These are phyloP conservation scores for Enteromius thamalakanensis DNA, from an alignment of 2,797 vertebrate species.

Conservation along the genomic window DNA sequence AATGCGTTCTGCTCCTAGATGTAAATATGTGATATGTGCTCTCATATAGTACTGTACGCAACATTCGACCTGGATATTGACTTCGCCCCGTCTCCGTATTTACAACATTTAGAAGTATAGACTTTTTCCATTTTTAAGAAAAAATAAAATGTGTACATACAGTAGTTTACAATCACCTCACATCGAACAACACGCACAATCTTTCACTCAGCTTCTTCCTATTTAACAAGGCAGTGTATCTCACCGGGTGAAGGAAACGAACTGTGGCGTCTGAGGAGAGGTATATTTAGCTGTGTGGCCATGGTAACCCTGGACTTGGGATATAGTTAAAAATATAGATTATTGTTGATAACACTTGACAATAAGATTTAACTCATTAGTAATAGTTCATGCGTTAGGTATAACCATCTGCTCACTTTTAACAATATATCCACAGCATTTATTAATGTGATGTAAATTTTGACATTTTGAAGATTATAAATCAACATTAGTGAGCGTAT, in stretches of 20 bases:
- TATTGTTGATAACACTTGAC: conserved; percentile 23
- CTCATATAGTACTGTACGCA: not conserved
- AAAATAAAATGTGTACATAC: conserved; percentile 77
- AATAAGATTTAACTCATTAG: not conserved
- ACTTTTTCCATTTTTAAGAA: conserved; percentile 69
- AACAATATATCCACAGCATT: not conserved
- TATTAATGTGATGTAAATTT: conserved; percentile 1
- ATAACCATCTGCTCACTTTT: not conserved
- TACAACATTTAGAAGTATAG: conserved; percentile 79
- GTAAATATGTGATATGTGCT: conserved; percentile 44
- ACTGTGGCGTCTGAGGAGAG: conserved; percentile 18
- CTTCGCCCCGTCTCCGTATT: conserved; percentile 63
- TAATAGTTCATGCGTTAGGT: not conserved
- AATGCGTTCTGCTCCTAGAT: not conserved
- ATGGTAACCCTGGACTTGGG: conserved; percentile 49
- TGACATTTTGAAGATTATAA: not conserved
- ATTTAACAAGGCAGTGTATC: conserved; percentile 20
- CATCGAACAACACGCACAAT: conserved; percentile 66
- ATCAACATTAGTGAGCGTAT: not conserved
- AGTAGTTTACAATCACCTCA: conserved; percentile 77
- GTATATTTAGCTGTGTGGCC: conserved; percentile 51
- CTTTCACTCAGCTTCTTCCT: conserved; percentile 22
- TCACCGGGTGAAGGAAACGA: not conserved
- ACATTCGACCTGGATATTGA: conserved; percentile 24
- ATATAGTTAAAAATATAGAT: conserved; percentile 34